phyloP scores from a whole-genome alignment of 2,888 invertebrate genomes.

The Ophion slaviceki region DNA sequence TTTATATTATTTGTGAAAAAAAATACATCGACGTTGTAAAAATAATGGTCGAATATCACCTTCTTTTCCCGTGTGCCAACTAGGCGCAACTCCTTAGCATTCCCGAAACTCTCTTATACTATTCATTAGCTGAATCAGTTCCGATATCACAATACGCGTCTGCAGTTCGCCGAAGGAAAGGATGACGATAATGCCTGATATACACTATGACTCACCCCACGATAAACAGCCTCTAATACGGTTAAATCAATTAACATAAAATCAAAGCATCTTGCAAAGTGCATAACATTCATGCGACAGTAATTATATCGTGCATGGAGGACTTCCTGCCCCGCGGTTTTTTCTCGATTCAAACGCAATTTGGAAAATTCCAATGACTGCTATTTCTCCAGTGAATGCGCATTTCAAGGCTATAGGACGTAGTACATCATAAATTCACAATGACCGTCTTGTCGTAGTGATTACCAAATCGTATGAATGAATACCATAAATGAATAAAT shows the following conservation, averaged over 20 bases:
- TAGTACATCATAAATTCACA: too few relatives aligned
- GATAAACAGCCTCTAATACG: neutral
- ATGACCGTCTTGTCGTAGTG: too few relatives aligned
- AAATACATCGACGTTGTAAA: too few relatives aligned
- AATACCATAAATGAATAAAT: too few relatives aligned
- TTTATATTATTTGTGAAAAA: too few relatives aligned
- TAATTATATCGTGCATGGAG: neutral
- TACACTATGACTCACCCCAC: constrained; percentile 49
- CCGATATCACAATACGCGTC: constrained; percentile 19
- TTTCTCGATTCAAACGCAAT: neutral
- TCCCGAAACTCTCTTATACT: neutral
- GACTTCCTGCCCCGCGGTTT: neutral
- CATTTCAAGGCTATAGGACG: neutral
- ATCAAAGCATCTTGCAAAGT: neutral
- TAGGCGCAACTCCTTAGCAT: neutral
- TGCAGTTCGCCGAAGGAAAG: constrained; percentile 34
- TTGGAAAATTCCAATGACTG: neutral
- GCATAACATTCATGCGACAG: neutral
- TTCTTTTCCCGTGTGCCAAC: neutral
- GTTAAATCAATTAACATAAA: constrained; percentile 28
- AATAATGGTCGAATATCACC: neutral
- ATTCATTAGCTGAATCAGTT: constrained; percentile 25
- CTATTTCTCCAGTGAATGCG: neutral
- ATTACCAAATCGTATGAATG: too few relatives aligned
- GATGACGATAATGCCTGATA: constrained; percentile 48